Evolutionary conservation across 2,797 vertebrate species (phyloP), one percentile per base, ranked within the genome.

Genomic region (Capromys pilorides): DNA sequence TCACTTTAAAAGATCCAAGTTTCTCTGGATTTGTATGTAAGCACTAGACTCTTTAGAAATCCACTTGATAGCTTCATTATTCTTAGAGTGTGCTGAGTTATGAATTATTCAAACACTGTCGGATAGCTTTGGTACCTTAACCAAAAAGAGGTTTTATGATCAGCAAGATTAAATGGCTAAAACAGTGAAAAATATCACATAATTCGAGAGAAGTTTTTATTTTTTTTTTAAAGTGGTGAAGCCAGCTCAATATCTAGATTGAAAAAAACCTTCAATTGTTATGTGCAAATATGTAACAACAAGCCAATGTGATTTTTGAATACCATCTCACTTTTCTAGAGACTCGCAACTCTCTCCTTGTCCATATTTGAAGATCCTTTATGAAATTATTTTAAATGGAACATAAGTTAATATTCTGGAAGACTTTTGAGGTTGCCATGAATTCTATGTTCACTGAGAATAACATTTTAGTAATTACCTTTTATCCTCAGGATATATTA

Each of bases 1-100:
- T 96, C 77, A 79, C 81, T 93, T 94, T 93, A 86, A 95, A 93
- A 95, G 93, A 94, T 96, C 82, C 36, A 26, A 93, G 54, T 90
- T 96, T 93, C 71, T 93, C 73, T 54, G 28, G 81, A 88, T 69
- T 71, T 80, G 4, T 24, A 24, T 51, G 12, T 80, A 59, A 95
- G 75, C 62, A 64, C 22, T 51, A 59, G 75, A 78, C 33, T 73
- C 59, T 78, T 94, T 85, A 90, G 83, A 90, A 75, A 95, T 69
- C n/a, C 45, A 45, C 36, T 62, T 66, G 49, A 69, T 80, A 41
- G 59, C 75, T 77, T 93, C 85, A 67, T 93, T 81, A 77, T 90
- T 93, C 61, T 84, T 84, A 57, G 79, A 80, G 66, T 59, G 19
- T 22, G 62, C 33, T n/a, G 49, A 86, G 49, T 82, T 87, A 94